A percentile compares a stretch with the other conserved stretches of the same genome.
These are phyloP conservation scores for Drosophila bipectinata DNA, from an alignment of 1,140 invertebrate genomes.

Conservation along the genomic window DNA sequence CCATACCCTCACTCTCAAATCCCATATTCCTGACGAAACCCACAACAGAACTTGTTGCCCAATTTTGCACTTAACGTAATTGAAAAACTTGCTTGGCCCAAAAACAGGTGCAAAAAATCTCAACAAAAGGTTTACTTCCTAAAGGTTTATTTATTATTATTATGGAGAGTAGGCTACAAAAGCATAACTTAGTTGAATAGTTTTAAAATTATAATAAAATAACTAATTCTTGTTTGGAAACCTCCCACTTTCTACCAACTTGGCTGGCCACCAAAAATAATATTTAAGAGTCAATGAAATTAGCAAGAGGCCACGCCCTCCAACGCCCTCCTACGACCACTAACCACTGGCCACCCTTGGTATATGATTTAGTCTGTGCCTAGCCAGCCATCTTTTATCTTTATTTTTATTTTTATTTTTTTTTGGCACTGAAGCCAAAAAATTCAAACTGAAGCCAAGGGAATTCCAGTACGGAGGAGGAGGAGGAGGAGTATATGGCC, in stretches of 20 bases:
- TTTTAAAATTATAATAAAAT: constrained; percentile 9
- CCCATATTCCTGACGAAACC: constrained; percentile 10
- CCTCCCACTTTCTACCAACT: constrained; percentile 52
- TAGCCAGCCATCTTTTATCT: constrained; percentile 6
- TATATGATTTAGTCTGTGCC: constrained; percentile 56
- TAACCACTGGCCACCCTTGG: constrained; percentile 16
- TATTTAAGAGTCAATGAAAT: constrained; percentile 70
- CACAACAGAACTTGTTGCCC: constrained; percentile 58
- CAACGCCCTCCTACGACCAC: constrained; percentile 3
- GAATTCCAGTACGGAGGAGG: constrained; percentile 43
- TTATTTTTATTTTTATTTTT: constrained; percentile 20
- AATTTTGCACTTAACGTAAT: constrained; percentile 70
- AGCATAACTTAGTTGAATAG: too few relatives aligned
- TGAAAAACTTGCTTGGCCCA: constrained; percentile 54
- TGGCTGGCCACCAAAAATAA: constrained; percentile 54
- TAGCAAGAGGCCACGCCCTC: constrained; percentile 64
- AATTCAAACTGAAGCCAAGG: constrained; percentile 76
- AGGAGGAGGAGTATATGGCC: neutral
- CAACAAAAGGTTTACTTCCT: constrained; percentile 16
- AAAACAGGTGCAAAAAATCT: constrained; percentile 34
- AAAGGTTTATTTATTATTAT: constrained; percentile 33
- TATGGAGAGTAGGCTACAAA: neutral
- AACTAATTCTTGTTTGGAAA: constrained; percentile 11
- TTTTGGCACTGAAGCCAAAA: constrained; percentile 77
- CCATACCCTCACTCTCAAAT: constrained; percentile 6